Percentiles rank a stretch among this genome's conserved stretches.
Conservation (phyloP, 2,113 vertebrate species). For the Lampris megalopsis region DNA sequence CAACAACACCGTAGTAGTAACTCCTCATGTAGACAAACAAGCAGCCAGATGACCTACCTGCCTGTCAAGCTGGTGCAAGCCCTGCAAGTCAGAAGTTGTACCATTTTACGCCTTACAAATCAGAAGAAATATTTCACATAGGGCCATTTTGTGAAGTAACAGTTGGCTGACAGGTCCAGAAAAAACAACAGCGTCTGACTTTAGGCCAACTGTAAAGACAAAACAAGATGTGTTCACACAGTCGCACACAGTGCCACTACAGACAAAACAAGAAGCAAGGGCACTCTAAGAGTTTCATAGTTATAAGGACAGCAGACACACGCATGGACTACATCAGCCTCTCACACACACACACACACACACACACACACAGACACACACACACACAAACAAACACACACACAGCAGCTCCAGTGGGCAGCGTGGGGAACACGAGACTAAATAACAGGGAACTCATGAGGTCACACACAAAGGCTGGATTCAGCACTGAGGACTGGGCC, state of each 20-base stretch:
- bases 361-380: no score
- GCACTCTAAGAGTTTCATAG: slow-evolving; percentile 40
- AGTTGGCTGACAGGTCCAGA: slow-evolving; percentile 47
- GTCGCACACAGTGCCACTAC: slow-evolving; percentile 19
- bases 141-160: slow-evolving; percentile 55
- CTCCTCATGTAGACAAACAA: no score
- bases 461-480: slow-evolving; percentile 59
- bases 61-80: not conserved
- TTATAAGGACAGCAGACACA: slow-evolving; percentile 27
- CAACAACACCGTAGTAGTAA: no score
- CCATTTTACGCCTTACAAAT: slow-evolving; percentile 12
- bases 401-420: slow-evolving; percentile 28
- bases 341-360: slow-evolving; percentile 38
- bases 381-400: slow-evolving; percentile 26
- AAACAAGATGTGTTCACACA: slow-evolving; percentile 62
- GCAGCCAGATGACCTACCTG: not conserved
- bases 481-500: slow-evolving; percentile 43
- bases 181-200: slow-evolving; percentile 62
- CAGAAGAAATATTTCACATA: slow-evolving; percentile 22
- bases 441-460: slow-evolving; percentile 47
- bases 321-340: no score
- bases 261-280: slow-evolving; percentile 65
- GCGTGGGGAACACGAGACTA: slow-evolving; percentile 53
- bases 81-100: slow-evolving; percentile 11
- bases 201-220: slow-evolving; percentile 53